Evolutionary conservation across 2,113 vertebrate genomes (phyloP).

Genomic region (Anhinga rufa): DNA sequence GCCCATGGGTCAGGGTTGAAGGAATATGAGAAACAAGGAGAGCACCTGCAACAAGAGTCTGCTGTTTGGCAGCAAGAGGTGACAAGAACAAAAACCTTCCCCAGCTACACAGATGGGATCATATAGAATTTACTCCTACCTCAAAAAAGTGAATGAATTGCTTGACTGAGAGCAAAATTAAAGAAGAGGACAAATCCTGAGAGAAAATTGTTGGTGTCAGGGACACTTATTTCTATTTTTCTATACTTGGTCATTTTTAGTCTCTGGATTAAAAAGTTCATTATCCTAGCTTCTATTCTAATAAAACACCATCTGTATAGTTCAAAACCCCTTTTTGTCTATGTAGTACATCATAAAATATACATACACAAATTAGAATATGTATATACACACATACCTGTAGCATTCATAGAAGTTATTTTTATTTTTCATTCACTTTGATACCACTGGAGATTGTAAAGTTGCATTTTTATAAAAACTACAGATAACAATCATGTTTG

Average conservation of each 20-base stretch:
- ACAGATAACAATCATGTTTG: neutral
- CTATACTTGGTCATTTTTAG: neutral
- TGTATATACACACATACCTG: neutral
- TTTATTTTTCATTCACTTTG: neutral
- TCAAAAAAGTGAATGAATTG: neutral
- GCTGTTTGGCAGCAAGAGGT: neutral
- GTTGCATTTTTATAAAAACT: neutral
- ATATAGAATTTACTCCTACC: neutral
- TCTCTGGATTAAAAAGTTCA: neutral
- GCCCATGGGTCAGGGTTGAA: neutral
- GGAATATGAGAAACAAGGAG: neutral
- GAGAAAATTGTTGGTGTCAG: neutral
- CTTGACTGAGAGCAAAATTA: neutral
- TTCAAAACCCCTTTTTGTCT: neutral
- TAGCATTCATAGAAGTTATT: neutral
- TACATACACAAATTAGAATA: neutral
- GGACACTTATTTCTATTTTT: neutral
- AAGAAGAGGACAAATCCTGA: neutral
- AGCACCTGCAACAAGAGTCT: neutral
- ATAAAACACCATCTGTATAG: neutral
- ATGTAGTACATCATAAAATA: neutral
- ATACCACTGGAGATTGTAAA: neutral
- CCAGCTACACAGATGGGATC: neutral
- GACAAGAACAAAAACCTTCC: neutral
- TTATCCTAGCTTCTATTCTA: neutral